These are phyloP conservation scores for Phallusia fumigata DNA, from an alignment of 23 tunicate species.

Conservation along the genomic window DNA sequence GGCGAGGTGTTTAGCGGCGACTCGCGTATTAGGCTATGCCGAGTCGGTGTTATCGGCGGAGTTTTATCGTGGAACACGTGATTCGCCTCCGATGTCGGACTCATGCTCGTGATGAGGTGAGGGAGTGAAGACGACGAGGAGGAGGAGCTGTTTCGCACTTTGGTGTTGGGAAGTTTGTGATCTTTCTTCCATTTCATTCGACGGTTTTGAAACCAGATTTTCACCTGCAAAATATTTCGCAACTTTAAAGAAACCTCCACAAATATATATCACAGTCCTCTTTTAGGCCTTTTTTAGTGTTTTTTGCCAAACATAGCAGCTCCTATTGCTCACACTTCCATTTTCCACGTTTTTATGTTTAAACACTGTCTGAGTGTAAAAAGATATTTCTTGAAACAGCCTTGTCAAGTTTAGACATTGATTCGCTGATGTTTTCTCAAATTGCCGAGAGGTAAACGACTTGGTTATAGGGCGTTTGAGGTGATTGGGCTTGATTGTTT, in stretches of 20 bases:
- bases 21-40: slow-evolving; percentile 17
- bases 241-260: background rate
- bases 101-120: slow-evolving; percentile 40
- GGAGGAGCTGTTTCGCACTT: slow-evolving; percentile 57
- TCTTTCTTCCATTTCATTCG: slow-evolving; percentile 98
- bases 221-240: slow-evolving; percentile 40
- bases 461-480: no score
- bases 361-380: no score
- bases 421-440: no score
- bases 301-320: no score
- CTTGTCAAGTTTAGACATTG: no score
- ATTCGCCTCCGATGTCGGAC: slow-evolving; percentile 24
- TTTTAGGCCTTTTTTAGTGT: background rate
- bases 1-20: slow-evolving; percentile 31
- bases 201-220: slow-evolving; percentile 96
- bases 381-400: no score
- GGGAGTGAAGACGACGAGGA: slow-evolving; percentile 37
- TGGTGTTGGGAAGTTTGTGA: slow-evolving; percentile 89
- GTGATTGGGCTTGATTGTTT: no score
- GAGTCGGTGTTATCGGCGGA: slow-evolving; percentile 50
- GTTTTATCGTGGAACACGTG: slow-evolving; percentile 51
- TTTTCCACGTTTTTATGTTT: no score
- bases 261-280: background rate
- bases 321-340: no score
- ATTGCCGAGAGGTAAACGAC: no score